A percentile compares a stretch with the other conserved stretches of the same genome.
Evolutionary conservation across 2,888 invertebrate genomes (phyloP).

Genomic region (Macroteleia sp.): DNA sequence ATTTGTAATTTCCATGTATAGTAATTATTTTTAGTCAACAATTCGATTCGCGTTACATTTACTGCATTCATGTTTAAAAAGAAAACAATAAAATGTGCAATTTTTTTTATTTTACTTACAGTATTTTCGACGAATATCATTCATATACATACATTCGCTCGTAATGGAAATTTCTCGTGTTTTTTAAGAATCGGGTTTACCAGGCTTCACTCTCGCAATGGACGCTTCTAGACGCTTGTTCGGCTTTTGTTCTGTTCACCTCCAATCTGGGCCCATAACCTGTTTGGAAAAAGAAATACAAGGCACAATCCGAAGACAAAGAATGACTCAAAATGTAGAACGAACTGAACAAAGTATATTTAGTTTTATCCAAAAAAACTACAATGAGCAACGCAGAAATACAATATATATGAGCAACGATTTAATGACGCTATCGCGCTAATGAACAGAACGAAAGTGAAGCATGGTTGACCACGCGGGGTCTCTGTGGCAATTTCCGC

Average conservation of each 20-base stretch:
- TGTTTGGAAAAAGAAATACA: too few species aligned
- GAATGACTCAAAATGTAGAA: too few species aligned
- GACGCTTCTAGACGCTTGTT: neutral
- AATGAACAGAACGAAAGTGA: neutral
- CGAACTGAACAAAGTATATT: too few species aligned
- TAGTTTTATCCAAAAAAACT: too few species aligned
- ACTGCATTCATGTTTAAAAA: neutral
- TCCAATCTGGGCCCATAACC: too few species aligned
- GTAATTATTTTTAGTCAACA: conserved; percentile 1
- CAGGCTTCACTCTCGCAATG: neutral
- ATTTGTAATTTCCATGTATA: neutral
- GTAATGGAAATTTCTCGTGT: neutral
- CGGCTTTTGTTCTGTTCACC: neutral
- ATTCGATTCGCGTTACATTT: conserved; percentile 4
- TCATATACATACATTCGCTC: neutral
- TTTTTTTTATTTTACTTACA: too few species aligned
- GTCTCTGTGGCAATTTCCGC: neutral
- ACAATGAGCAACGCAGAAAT: too few species aligned
- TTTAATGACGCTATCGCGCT: neutral
- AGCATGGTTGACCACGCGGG: neutral
- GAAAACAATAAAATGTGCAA: too few species aligned
- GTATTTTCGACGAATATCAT: neutral
- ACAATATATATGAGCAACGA: too few species aligned
- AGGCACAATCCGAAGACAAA: too few species aligned
- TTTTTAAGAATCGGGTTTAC: neutral